Evolutionary conservation across 2,113 vertebrate genomes (phyloP), one percentile per base, ranked within the genome.

Genomic region (Hippopotamus amphibius): DNA sequence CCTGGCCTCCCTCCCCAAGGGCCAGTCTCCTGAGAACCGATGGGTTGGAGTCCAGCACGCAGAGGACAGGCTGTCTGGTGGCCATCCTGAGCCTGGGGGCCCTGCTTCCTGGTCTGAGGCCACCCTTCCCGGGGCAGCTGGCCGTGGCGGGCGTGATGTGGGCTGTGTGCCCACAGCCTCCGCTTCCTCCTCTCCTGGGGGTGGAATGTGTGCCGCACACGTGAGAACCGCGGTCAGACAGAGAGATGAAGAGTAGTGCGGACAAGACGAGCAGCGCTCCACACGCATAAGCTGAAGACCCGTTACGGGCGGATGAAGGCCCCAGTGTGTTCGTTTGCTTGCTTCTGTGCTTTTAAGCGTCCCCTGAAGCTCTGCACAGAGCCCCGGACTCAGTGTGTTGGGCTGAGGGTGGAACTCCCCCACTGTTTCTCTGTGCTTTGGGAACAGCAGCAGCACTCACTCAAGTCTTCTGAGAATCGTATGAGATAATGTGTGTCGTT

Each of bases 151-250:
- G 55, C 7, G 5, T 57, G 71, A 37, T 21, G 10, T 8, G 33
- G 28, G 74, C 74, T 12, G 12, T 12, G 30, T 4, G 19, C 46
- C 5, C 4, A 7, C 24, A 1, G 11, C 11, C 43, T 6, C 17
- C 53, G 50, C 5, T 5, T 1, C 21, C 10, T 1, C 30, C 83
- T n/a, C 0, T 0, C 16, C 92, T 5, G 24, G 48, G 63, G 24
- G 1, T 37, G 26, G 5, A 41, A 5, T 14, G 50, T n/a, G 84
- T n/a, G 55, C 17, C 0, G 83, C 41, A 0, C 24, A 3, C 0
- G 3, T 15, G 55, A 33, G 33, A 8, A 6, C 63, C 3, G 0
- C 10, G 0, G 13, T 4, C 2, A 1, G 10, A 19, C 0, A 0
- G 2, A 11, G 15, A 1, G n/a, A 17, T 0, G 30, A 24, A 55